These are phyloP conservation scores for Sebastes ruberrimus DNA, from an alignment of 2,797 vertebrate species.

Conservation along the genomic window DNA sequence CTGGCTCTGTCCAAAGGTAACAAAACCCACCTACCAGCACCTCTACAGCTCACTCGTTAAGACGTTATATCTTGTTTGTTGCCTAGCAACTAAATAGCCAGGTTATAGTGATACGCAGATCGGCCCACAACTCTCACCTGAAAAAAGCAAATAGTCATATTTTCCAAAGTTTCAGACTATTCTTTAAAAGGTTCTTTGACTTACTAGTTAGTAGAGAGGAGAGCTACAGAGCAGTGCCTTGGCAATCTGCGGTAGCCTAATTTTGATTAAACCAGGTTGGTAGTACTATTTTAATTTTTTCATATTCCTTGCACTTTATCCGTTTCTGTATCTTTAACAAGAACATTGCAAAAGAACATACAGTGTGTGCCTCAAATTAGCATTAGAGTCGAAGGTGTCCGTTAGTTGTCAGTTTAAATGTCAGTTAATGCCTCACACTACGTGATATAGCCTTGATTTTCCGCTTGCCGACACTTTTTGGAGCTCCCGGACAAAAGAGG, in stretches of 20 bases:
- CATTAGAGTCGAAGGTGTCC: no score
- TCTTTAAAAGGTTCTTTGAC: not conserved
- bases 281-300: not conserved
- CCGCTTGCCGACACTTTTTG: no score
- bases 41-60: no score
- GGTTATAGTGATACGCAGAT: no score
- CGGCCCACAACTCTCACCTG: rapidly evolving
- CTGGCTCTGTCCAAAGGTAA: no score
- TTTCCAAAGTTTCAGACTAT: no score
- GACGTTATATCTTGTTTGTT: not conserved
- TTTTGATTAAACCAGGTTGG: not conserved
- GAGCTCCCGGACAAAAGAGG: no score
- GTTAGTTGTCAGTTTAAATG: no score
- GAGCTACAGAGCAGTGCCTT: not conserved
- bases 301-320: not conserved
- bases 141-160: not conserved
- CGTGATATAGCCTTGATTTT: no score
- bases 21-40: no score
- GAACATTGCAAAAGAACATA: not conserved
- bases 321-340: not conserved
- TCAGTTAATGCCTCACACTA: no score
- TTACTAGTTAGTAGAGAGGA: not conserved
- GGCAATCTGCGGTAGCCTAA: not conserved
- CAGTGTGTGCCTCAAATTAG: not conserved
- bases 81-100: not conserved